phyloP scores from a whole-genome alignment of 2,113 vertebrate genomes.

The Suricata suricatta region DNA sequence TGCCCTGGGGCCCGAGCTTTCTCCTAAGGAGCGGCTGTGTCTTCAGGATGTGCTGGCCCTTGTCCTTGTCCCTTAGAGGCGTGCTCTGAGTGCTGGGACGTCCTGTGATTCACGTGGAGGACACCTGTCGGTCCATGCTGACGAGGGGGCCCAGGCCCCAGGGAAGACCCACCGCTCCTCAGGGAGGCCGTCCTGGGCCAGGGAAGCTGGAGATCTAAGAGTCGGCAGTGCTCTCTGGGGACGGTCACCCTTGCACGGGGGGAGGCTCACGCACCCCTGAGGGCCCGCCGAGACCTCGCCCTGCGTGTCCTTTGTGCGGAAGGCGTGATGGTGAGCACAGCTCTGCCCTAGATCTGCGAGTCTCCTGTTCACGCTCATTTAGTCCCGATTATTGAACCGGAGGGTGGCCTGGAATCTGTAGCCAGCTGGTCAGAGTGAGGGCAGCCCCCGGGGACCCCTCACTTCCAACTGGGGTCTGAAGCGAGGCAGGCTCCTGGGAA shows the following conservation, averaged over 20 bases:
- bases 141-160: neutral
- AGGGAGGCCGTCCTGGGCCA: accelerated
- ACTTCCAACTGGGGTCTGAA: no score
- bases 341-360: neutral
- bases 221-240: neutral
- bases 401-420: neutral
- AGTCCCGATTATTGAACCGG: neutral
- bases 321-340: no score
- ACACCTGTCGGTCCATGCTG: accelerated
- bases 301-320: neutral
- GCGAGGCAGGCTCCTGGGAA: neutral
- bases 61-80: neutral
- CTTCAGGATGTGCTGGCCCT: neutral
- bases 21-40: neutral
- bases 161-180: neutral
- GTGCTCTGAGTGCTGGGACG: neutral
- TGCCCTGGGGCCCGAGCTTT: neutral
- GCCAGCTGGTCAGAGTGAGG: neutral
- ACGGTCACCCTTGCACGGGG: accelerated
- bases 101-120: no score
- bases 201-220: neutral
- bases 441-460: neutral
- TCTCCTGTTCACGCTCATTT: neutral
- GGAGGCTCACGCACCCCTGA: neutral
- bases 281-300: accelerated